Percentiles rank a stretch among this genome's conserved stretches.
phyloP scores from a whole-genome alignment of 2,797 vertebrate genomes.

The Sebastes glaucus region DNA sequence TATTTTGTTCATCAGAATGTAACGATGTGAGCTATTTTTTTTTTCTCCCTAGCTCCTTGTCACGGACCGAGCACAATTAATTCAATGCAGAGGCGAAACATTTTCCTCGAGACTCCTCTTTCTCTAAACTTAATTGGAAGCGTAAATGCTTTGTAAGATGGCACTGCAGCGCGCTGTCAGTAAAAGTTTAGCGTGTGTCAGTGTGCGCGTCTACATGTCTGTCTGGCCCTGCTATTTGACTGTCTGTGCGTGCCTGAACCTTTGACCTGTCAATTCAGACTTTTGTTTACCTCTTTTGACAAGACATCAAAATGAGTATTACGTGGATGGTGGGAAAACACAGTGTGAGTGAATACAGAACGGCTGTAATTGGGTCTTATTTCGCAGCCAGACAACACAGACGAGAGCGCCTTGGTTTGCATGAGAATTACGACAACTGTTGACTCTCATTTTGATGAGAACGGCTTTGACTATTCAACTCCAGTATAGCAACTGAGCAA shows the following conservation, averaged over 20 bases:
- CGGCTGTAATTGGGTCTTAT: constrained; percentile 66
- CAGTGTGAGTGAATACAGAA: constrained; percentile 49
- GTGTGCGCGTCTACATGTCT: background rate
- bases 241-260: constrained; percentile 20
- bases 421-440: constrained; percentile 44
- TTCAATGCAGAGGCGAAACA: constrained; percentile 44
- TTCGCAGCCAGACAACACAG: constrained; percentile 39
- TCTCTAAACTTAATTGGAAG: constrained; percentile 65
- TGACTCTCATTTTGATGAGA: constrained; percentile 31
- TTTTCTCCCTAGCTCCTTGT: constrained; percentile 34
- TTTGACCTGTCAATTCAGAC: constrained; percentile 50
- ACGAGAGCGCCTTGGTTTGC: constrained; percentile 40
- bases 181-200: background rate
- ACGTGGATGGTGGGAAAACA: constrained; percentile 26
- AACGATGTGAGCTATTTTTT: constrained; percentile 48
- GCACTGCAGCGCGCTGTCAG: constrained; percentile 18
- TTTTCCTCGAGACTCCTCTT: constrained; percentile 52
- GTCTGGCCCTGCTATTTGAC: constrained; percentile 9
- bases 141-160: constrained; percentile 50
- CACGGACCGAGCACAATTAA: constrained; percentile 65
- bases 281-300: constrained; percentile 66
- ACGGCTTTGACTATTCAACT: constrained; percentile 23
- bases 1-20: constrained; percentile 76
- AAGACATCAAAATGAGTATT: constrained; percentile 40
- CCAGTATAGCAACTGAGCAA: background rate